Percentiles rank a stretch among this genome's conserved stretches.
These are phyloP conservation scores for Rhabdomys pumilio DNA, from an alignment of 2,797 vertebrate species.

Conservation along the genomic window DNA sequence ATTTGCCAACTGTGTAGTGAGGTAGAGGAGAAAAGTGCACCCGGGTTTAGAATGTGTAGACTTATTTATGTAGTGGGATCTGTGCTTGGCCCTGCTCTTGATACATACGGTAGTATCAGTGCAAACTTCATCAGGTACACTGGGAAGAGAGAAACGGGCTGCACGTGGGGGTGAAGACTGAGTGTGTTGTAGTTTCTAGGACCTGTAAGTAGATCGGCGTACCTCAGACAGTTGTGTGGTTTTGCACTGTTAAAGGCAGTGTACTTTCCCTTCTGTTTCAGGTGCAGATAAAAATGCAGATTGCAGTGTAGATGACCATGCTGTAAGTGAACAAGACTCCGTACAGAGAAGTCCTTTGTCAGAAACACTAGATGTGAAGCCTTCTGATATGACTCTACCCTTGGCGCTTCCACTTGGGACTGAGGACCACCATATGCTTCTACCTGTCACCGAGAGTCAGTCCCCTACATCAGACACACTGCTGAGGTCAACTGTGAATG, in stretches of 20 bases:
- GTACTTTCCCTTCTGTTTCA: slow-evolving; percentile 60
- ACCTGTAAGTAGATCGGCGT: neutral
- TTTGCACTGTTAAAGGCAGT: slow-evolving; percentile 28
- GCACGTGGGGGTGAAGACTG: neutral
- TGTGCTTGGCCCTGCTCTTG: neutral
- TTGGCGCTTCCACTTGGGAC: slow-evolving; percentile 90
- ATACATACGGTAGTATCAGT: neutral
- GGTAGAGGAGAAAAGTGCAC: neutral
- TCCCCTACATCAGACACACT: slow-evolving; percentile 89
- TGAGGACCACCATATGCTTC: slow-evolving; percentile 91
- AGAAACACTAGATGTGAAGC: slow-evolving; percentile 90
- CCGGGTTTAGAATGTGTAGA: neutral
- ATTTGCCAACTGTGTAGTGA: neutral
- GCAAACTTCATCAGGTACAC: neutral
- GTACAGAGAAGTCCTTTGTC: slow-evolving; percentile 89
- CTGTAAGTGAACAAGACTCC: slow-evolving; percentile 88
- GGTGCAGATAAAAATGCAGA: slow-evolving; percentile 88
- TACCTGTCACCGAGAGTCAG: slow-evolving; percentile 89
- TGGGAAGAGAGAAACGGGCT: neutral
- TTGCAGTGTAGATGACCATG: slow-evolving; percentile 85
- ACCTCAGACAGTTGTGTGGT: neutral
- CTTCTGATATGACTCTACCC: slow-evolving; percentile 90
- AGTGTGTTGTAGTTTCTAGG: neutral
- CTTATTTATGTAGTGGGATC: slow-evolving; percentile 5
- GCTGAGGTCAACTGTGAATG: slow-evolving; percentile 89